Evolutionary conservation across 2,113 vertebrate species (phyloP).

Genomic region (Zosterops hypoxanthus): DNA sequence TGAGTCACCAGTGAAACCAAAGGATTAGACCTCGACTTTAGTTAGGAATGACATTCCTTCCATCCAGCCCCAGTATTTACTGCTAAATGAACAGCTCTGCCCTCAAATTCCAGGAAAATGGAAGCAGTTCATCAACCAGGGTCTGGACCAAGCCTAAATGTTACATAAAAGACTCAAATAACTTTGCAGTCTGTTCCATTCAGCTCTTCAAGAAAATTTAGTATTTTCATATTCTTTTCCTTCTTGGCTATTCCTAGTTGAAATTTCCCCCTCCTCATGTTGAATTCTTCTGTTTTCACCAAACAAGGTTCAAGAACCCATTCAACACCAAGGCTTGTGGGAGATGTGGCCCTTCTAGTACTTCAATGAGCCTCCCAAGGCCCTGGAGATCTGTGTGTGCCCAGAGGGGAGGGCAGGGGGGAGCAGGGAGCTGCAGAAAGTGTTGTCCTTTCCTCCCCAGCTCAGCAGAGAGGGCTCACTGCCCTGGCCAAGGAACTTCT

Average conservation of each 20-base stretch:
- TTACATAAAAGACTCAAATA: neutral
- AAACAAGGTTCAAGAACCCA: neutral
- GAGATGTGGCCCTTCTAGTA: neutral
- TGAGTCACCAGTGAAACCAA: constrained; percentile 37
- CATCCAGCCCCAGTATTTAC: neutral
- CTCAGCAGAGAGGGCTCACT: neutral
- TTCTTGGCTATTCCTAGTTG: neutral
- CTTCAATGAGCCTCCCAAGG: neutral
- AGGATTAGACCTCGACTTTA: neutral
- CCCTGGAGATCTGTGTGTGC: neutral
- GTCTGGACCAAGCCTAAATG: neutral
- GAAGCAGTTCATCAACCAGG: constrained; percentile 7
- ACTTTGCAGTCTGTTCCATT: neutral
- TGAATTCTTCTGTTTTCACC: neutral
- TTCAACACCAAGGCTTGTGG: neutral
- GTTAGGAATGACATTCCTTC: constrained; percentile 22
- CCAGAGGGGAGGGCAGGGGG: neutral
- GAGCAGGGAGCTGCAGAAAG: neutral
- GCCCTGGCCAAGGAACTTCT: neutral
- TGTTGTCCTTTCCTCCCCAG: neutral
- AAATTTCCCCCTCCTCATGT: fast-evolving
- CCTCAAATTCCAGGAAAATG: neutral
- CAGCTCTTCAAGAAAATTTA: neutral
- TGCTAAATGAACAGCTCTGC: constrained; percentile 9
- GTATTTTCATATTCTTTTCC: neutral